phyloP scores from a whole-genome alignment of 1,140 invertebrate species.

The Propsilocerus akamusi region DNA sequence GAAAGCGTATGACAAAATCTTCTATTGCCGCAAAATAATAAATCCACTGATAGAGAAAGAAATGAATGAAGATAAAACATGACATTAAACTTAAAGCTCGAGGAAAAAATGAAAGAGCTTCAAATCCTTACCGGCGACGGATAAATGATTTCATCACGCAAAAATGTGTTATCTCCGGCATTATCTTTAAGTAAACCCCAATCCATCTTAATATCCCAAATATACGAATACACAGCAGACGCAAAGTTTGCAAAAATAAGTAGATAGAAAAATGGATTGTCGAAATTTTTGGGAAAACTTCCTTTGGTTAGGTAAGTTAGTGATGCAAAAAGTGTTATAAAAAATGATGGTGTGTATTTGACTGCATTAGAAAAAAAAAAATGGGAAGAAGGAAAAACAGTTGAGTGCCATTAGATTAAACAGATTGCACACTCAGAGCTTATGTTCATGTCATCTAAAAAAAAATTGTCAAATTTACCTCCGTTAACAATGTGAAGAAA shows the following conservation, averaged over 20 bases:
- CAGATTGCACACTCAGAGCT: too few relatives aligned
- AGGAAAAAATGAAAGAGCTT: conserved; percentile 35
- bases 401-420: too few relatives aligned
- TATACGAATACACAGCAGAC: conserved; percentile 74
- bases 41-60: too few relatives aligned
- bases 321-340: conserved; percentile 23
- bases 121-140: conserved; percentile 40
- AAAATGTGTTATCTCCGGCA: conserved; percentile 57
- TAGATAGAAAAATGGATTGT: conserved; percentile 66
- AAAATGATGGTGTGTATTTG: conserved; percentile 25
- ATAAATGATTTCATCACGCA: conserved; percentile 63
- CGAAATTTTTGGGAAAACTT: conserved; percentile 32
- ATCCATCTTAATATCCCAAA: conserved; percentile 96
- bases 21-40: conserved; percentile 97
- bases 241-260: conserved; percentile 58
- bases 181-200: conserved; percentile 87
- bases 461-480: too few relatives aligned
- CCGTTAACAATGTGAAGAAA: conserved; percentile 96
- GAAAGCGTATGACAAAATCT: conserved; percentile 78
- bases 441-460: too few relatives aligned
- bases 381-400: too few relatives aligned
- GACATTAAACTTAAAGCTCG: too few relatives aligned
- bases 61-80: too few relatives aligned
- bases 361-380: conserved; percentile 9
- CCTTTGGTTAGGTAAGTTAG: conserved; percentile 22